Percentiles rank a stretch among this genome's conserved stretches.
These are phyloP conservation scores for Drosophila insularis DNA, from an alignment of 1,140 invertebrate genomes.

Conservation along the genomic window DNA sequence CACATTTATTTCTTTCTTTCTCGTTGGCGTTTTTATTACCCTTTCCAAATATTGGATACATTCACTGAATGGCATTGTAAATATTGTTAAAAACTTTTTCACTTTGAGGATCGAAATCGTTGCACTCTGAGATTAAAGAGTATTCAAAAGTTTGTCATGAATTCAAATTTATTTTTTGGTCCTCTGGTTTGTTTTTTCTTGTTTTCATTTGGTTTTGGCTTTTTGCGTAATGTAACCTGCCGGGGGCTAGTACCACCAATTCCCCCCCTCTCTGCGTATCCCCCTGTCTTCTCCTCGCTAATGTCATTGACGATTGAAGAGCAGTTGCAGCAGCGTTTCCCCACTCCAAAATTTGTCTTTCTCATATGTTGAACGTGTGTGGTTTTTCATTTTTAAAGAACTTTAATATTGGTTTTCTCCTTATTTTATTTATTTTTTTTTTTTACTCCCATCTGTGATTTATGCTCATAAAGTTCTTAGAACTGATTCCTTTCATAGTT, in stretches of 20 bases:
- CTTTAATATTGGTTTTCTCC: neutral
- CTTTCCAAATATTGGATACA: constrained; percentile 12
- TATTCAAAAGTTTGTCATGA: neutral
- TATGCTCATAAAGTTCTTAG: constrained; percentile 7
- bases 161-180: constrained; percentile 14
- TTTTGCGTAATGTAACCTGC: constrained; percentile 57
- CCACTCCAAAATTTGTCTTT: neutral
- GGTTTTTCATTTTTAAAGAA: constrained; percentile 1
- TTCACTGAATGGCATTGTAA: neutral
- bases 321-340: constrained; percentile 43
- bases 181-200: constrained; percentile 19
- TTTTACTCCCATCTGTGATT: neutral
- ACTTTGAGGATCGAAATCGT: no score
- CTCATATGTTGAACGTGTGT: neutral
- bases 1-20: constrained; percentile 55
- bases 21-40: constrained; percentile 10
- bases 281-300: neutral
- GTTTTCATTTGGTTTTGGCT: constrained; percentile 12
- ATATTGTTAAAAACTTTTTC: no score
- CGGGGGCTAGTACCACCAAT: constrained; percentile 33
- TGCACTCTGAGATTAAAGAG: neutral
- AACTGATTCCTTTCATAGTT: constrained; percentile 5
- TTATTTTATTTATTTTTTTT: neutral
- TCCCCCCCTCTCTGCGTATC: neutral
- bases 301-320: constrained; percentile 52